Evolutionary conservation across 1,140 invertebrate genomes (phyloP), one percentile per base, ranked within the genome.

Genomic region (Orius insidiosus): DNA sequence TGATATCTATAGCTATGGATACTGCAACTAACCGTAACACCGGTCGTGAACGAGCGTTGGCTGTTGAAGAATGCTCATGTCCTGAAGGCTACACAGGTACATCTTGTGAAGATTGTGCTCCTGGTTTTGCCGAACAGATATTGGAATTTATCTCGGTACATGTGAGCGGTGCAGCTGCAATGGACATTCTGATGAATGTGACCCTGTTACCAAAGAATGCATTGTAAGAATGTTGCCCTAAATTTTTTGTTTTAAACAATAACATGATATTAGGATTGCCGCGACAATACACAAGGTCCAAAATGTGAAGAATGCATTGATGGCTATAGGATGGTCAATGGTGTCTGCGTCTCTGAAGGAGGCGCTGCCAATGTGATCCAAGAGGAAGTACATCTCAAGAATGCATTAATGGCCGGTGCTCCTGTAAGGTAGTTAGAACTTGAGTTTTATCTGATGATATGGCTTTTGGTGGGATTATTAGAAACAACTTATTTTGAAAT

Each of bases 71-170:
- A 56, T 93, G 89, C 57, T 62, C 63, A 10, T 90, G 86, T 58
- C 85, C 85, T 0, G 32, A 51, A 3, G 86, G 84, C 10, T 89
- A 93, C 56, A 68, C 69, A 38, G 88, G 88, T 6, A 66, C 84
- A 0, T 90, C 86, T 5, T 94, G 89, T 59, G 85, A 94, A 62
- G 77, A 87, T 59, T 97, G 93, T 60, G 83, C 82, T 14, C 74
- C 78, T 39, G 90, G 92, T 13, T 96, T 81, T 57, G 87, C 78
- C 71, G 85, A 51, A 53, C 47, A 16, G 49, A 70, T 63, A 70
- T 70, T 39, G 88, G 88, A 24, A 61, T 88, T 1, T 92, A 90
- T 58, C 66, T 94, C 3, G 80, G 85, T 13, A 59, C 75, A 0
- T 94, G 89, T 57, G 74, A 76, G 52, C 74, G 69, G 0, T 95